phyloP scores from a whole-genome alignment of 2,888 invertebrate species.

The Tipula confusa region DNA sequence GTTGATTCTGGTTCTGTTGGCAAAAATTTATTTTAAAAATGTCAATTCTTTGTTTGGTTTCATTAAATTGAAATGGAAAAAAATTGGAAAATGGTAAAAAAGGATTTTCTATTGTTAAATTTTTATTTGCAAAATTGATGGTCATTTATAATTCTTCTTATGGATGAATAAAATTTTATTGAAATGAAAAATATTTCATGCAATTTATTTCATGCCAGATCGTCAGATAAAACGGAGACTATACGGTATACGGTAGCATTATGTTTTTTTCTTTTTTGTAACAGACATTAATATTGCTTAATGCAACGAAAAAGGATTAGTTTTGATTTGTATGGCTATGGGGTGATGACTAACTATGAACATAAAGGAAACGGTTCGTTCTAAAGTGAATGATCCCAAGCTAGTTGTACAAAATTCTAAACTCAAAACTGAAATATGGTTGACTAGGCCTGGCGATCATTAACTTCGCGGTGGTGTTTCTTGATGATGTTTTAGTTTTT shows the following conservation, averaged over 20 bases:
- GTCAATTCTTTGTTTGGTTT: background rate
- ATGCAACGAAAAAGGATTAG: no score
- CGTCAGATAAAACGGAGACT: background rate
- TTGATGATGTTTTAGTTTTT: no score
- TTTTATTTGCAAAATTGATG: background rate
- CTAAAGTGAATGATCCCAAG: no score
- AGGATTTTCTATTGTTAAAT: background rate
- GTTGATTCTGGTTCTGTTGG: background rate
- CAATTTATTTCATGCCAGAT: background rate
- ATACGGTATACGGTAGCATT: background rate
- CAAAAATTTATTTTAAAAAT: background rate
- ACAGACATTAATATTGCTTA: no score
- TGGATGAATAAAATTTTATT: background rate
- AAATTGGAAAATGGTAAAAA: background rate
- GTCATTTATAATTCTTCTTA: slow-evolving; percentile 25
- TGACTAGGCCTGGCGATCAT: no score
- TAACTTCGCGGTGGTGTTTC: no score
- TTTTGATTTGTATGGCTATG: no score
- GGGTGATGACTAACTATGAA: no score
- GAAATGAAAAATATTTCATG: background rate
- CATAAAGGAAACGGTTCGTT: no score
- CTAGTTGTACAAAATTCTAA: no score
- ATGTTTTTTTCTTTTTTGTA: no score
- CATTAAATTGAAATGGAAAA: background rate
- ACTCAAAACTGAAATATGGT: no score